phyloP scores from a whole-genome alignment of 2,113 vertebrate genomes.

The Coregonus clupeaformis region DNA sequence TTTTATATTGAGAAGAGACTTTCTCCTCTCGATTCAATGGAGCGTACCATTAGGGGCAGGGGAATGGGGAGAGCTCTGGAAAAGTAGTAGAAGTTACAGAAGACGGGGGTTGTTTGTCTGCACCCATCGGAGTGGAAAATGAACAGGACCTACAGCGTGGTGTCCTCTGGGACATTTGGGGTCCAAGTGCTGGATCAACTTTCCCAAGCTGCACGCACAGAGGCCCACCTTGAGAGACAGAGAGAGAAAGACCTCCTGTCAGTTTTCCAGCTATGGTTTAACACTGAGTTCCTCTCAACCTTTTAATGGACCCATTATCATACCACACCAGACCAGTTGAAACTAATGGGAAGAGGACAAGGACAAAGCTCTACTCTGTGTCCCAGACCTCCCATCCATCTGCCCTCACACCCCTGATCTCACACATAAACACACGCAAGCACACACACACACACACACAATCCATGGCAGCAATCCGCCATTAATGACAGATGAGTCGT shows the following conservation, averaged over 20 bases:
- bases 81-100: background rate
- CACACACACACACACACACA: slow-evolving; percentile 32
- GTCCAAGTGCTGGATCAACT: slow-evolving; percentile 45
- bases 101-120: slow-evolving; percentile 43
- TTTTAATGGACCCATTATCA: slow-evolving; percentile 23
- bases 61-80: background rate
- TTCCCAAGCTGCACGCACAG: slow-evolving; percentile 24
- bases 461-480: slow-evolving; percentile 10
- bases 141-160: slow-evolving; percentile 42
- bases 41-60: slow-evolving; percentile 11
- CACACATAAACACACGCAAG: slow-evolving; percentile 30
- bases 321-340: slow-evolving; percentile 33
- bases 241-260: slow-evolving; percentile 29
- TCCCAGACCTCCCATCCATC: slow-evolving; percentile 47
- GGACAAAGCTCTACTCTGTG: slow-evolving; percentile 48
- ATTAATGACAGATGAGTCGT: slow-evolving; percentile 30
- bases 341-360: slow-evolving; percentile 49
- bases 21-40: slow-evolving; percentile 2
- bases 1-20: slow-evolving; percentile 15
- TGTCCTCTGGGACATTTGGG: slow-evolving; percentile 42
- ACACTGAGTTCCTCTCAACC: slow-evolving; percentile 14
- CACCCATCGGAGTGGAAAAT: slow-evolving; percentile 47
- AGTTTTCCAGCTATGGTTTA: background rate
- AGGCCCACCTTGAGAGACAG: slow-evolving; percentile 21
- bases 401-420: slow-evolving; percentile 29